A percentile compares a stretch with the other conserved stretches of the same genome.
Evolutionary conservation across 1,140 invertebrate genomes (phyloP).

Genomic region (Drosophila tropicalis): DNA sequence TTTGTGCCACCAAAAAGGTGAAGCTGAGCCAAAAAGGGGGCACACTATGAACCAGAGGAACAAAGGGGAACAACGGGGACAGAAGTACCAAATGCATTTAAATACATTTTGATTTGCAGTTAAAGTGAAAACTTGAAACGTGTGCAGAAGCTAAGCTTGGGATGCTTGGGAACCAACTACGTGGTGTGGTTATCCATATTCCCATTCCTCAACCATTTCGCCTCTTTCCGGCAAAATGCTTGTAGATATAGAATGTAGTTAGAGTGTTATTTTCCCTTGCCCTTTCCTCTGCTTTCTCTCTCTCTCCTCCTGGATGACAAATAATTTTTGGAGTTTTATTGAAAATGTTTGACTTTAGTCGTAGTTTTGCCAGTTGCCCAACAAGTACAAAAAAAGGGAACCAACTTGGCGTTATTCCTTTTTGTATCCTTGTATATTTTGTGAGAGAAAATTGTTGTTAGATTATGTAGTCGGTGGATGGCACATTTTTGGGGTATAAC

Average conservation of each 20-base stretch:
- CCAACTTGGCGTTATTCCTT: constrained; percentile 50
- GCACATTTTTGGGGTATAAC: background rate
- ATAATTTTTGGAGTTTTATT: constrained; percentile 80
- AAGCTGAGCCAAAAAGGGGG: constrained; percentile 26
- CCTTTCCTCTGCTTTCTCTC: background rate
- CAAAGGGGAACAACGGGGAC: background rate
- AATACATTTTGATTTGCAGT: constrained; percentile 80
- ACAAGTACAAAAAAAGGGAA: constrained; percentile 1
- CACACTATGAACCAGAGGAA: background rate
- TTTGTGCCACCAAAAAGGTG: constrained; percentile 71
- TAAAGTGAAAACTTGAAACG: constrained; percentile 70
- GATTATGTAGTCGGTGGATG: background rate
- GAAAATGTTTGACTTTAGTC: constrained; percentile 76
- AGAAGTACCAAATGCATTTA: constrained; percentile 70
- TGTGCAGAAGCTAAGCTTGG: constrained; percentile 34
- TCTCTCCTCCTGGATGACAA: constrained; percentile 58
- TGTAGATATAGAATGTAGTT: constrained; percentile 15
- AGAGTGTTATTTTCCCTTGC: background rate
- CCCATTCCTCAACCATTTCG: constrained; percentile 2
- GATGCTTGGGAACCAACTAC: constrained; percentile 23
- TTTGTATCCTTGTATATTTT: constrained; percentile 31
- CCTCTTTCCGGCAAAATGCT: background rate
- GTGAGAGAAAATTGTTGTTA: constrained; percentile 22
- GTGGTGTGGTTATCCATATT: constrained; percentile 54
- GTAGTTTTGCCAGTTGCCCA: constrained; percentile 42